phyloP scores from a whole-genome alignment of 2,797 vertebrate genomes.

The Megalops cyprinoides region DNA sequence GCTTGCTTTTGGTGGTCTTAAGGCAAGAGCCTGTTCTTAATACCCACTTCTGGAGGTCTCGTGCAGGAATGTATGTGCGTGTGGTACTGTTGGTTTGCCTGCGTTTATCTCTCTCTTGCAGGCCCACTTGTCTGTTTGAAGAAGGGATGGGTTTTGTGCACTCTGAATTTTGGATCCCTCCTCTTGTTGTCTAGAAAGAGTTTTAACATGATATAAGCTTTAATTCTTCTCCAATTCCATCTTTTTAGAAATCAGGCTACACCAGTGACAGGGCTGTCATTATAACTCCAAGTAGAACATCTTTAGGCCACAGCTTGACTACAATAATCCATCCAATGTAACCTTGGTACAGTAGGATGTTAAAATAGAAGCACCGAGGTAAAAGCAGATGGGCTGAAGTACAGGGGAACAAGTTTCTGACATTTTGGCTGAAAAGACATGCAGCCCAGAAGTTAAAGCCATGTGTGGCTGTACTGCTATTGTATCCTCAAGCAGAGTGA shows the following conservation, averaged over 20 bases:
- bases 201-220: neutral
- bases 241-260: neutral
- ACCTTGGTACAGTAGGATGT: neutral
- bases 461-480: no score
- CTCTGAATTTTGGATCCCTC: slow-evolving; percentile 47
- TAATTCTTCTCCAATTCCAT: neutral
- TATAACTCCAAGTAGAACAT: neutral
- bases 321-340: neutral
- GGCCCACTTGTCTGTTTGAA: slow-evolving; percentile 44
- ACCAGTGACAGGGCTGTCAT: neutral
- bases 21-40: slow-evolving; percentile 30
- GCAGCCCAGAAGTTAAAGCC: no score
- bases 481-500: no score
- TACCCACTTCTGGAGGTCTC: neutral
- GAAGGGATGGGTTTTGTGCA: slow-evolving; percentile 54
- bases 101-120: slow-evolving; percentile 63
- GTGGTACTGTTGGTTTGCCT: slow-evolving; percentile 20
- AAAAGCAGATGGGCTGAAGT: neutral
- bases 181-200: slow-evolving; percentile 37
- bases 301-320: neutral
- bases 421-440: neutral
- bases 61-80: neutral
- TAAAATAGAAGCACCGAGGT: neutral
- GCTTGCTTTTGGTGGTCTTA: slow-evolving; percentile 55
- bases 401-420: neutral